Evolutionary conservation across 2,888 invertebrate genomes (phyloP).

Genomic region (Sycophila texana): DNA sequence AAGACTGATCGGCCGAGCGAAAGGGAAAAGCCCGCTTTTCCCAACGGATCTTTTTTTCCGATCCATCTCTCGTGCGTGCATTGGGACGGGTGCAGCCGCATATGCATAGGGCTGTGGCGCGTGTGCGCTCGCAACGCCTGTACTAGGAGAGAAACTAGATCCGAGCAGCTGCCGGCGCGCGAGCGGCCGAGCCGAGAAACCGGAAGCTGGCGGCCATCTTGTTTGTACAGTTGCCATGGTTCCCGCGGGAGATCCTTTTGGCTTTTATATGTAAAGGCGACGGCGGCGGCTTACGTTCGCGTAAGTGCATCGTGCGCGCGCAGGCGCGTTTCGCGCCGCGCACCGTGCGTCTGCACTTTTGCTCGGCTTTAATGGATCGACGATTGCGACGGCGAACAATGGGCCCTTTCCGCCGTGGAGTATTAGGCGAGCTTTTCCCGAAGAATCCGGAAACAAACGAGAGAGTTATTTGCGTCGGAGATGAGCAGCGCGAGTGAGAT

Average conservation of each 20-base stretch:
- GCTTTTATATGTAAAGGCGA: slow-evolving; percentile 47
- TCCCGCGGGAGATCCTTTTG: slow-evolving; percentile 71
- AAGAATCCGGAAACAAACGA: no score
- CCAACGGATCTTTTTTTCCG: slow-evolving; percentile 2
- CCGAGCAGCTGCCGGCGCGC: slow-evolving; percentile 69
- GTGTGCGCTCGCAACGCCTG: slow-evolving; percentile 49
- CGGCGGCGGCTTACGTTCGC: not conserved
- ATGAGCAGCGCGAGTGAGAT: not conserved
- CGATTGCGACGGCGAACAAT: no score
- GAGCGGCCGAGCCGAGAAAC: slow-evolving; percentile 63
- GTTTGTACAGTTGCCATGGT: slow-evolving; percentile 75
- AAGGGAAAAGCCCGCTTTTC: not conserved
- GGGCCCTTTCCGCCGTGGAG: no score
- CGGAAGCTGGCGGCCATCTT: slow-evolving; percentile 74
- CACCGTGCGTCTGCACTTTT: no score
- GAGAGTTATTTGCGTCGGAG: no score
- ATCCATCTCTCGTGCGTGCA: slow-evolving; percentile 16
- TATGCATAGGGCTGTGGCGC: slow-evolving; percentile 12
- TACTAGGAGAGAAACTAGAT: slow-evolving; percentile 73
- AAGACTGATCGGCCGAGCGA: slow-evolving; percentile 25
- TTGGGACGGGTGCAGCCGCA: not conserved
- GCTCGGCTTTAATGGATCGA: no score
- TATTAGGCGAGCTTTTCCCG: no score
- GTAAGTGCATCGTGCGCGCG: slow-evolving; percentile 19
- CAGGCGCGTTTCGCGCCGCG: no score